A percentile compares a stretch with the other conserved stretches of the same genome.
These are phyloP conservation scores for Spodoptera exigua DNA, from an alignment of 2,888 invertebrate genomes.

Conservation along the genomic window DNA sequence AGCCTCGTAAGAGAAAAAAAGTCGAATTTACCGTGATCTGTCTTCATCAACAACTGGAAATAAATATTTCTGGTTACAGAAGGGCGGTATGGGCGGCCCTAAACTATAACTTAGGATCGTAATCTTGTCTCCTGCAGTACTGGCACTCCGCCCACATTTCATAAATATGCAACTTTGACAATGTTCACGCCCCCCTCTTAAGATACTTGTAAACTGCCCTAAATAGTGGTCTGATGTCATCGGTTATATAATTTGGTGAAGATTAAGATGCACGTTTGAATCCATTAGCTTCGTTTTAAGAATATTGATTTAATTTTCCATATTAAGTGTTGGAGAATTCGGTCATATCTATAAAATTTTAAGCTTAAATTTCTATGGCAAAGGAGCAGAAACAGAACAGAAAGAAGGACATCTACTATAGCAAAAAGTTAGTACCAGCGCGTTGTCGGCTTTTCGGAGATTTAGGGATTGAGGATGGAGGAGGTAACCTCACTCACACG, in stretches of 20 bases:
- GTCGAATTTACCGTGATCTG: too few relatives aligned
- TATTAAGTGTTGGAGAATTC: too few relatives aligned
- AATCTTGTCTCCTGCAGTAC: conserved; percentile 18
- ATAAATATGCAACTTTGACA: conserved; percentile 48
- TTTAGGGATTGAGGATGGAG: too few relatives aligned
- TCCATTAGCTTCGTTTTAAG: background rate
- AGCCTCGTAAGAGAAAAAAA: too few relatives aligned
- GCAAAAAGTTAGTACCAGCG: too few relatives aligned
- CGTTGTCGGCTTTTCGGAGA: too few relatives aligned
- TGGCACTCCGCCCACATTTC: conserved; percentile 30
- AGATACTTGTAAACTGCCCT: conserved; percentile 13
- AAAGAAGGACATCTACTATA: too few relatives aligned
- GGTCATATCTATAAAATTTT: too few relatives aligned
- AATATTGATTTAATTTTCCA: background rate
- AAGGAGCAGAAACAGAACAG: too few relatives aligned
- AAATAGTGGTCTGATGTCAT: conserved; percentile 33
- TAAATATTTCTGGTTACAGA: conserved; percentile 6
- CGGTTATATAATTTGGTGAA: conserved; percentile 7
- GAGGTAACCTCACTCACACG: too few relatives aligned
- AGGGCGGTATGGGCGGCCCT: background rate
- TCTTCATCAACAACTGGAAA: background rate
- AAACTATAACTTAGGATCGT: background rate
- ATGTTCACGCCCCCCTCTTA: conserved; percentile 31
- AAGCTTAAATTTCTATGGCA: too few relatives aligned
- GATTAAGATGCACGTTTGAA: background rate